Base-by-base conservation (phyloP, 2,888 invertebrate genomes). In the Hirudinaria manillensis region DNA sequence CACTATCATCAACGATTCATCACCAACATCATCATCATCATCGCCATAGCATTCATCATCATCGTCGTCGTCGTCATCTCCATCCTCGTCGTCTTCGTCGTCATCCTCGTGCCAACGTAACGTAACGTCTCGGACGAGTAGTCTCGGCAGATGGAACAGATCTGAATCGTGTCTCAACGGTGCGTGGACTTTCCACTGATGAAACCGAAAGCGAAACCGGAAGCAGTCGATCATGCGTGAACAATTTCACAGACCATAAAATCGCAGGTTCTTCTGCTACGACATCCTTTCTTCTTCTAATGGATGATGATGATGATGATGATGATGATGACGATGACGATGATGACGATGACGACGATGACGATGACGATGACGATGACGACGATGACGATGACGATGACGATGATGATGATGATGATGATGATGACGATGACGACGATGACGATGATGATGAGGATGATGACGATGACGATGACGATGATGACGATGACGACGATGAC, bases 291-390 rank as follows among this genome's bases (percentile, higher is more conserved):
- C 45, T 45, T 45, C 45, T 45, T 45, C 13, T 45, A 45, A 45
- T 45, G 45, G 36, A 6, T n/a, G 45, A 45, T 45, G 45, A 45
- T 45, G 45, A 68, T 34, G 68, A 68, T 68, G 36, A 68, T 68
- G 68, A 34, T 34, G 68, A 68, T 68, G 68, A 68, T 21, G 68
- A 68, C 34, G 68, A 68, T 68, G 68, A 68, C 34, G 68, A 68
- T 68, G 68, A 68, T 68, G 68, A 68, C 70, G 76, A 71, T 65
- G 29, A 66, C 27, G 61, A 70, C 16, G 55, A 70, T 61, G 53
- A 70, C 24, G 21, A 67, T 24, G 38, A 74, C 24, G 34, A 76
- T 27, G 29, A 51, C 61, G 27, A 61, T 61, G 61, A 61, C 13
- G 61, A 61, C n/a, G 61, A 61, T 61, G 61, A 61, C 13, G 29